Evolutionary conservation across 2,797 vertebrate species (phyloP), one percentile per base, ranked within the genome.

Genomic region (Iguana delicatissima): DNA sequence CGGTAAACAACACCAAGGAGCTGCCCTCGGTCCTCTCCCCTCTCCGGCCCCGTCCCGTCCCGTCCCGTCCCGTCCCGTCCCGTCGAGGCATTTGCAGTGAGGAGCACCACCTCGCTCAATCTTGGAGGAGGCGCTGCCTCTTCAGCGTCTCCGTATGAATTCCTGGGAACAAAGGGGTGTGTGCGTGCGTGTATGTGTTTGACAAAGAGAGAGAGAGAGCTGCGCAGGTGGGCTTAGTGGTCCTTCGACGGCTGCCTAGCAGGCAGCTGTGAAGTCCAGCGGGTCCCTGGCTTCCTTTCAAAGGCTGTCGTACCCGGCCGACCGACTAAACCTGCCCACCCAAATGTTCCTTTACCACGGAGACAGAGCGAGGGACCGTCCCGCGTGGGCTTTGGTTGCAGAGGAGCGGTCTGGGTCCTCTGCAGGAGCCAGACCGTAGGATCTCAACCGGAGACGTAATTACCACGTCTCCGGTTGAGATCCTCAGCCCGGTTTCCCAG

Each of bases 1-100:
- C 59, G 83, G 93, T 95, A 95, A 96, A 96, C 92, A 95, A 73
- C 80, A 74, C 83, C 92, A 88, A 93, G 91, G 91, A 94, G 94
- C 91, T 92, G 87, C 81, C n/a, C 38, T 88, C 85, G 90, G 93
- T 74, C 35, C 72, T 35, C 6, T 29, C 42, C 42, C 18, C 13
- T 2, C 12, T 10, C 5, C 18, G 1, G 91, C 50, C 77, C 52
- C 38, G 85, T 29, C 62, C 91, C 83, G 55, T 20, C n/a, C 52
- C 38, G 85, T 29, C 77, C 52, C 38, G 85, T 29, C 77, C 52
- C 38, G 85, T 29, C 77, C 52, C 38, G 85, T 29, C 62, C 91
- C 83, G 55, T 20, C n/a, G 92, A 93, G 38, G 57, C 79, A 32
- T 74, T 46, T 14, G 72, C 87, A 55, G 46, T 16, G 18, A 42